These are phyloP conservation scores for Anguilla pacifica DNA, from an alignment of 2,797 vertebrate genomes.

Conservation along the genomic window DNA sequence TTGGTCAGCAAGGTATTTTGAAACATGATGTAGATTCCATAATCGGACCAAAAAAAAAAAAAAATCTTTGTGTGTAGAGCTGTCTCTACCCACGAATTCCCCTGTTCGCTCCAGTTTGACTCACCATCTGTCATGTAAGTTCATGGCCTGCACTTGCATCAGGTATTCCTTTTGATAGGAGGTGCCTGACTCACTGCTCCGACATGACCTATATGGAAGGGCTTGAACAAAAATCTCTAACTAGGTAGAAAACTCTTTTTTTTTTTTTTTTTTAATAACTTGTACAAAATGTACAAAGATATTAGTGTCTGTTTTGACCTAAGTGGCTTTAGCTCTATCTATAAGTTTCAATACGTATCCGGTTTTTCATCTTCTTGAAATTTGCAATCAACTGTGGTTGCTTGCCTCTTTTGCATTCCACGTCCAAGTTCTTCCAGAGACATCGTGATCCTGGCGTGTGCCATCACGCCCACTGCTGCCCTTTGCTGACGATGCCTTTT, in stretches of 20 bases:
- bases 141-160: background rate
- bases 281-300: background rate
- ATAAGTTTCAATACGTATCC: background rate
- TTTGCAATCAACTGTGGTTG: background rate
- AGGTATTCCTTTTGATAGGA: background rate
- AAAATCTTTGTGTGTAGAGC: background rate
- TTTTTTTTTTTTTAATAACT: background rate
- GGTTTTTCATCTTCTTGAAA: background rate
- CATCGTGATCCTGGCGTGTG: background rate
- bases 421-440: background rate
- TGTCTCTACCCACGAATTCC: background rate
- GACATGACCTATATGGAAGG: background rate
- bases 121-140: background rate
- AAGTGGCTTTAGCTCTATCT: background rate
- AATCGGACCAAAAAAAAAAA: background rate
- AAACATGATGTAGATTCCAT: background rate
- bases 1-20: background rate
- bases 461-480: background rate
- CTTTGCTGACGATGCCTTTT: background rate
- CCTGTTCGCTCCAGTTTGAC: constrained; percentile 11
- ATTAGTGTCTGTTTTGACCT: background rate
- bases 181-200: background rate
- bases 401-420: background rate
- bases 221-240: background rate
- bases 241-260: background rate